Percentiles rank a stretch among this genome's conserved stretches.
Evolutionary conservation across 2,797 vertebrate species (phyloP).

Genomic region (Eremophila alpestris): DNA sequence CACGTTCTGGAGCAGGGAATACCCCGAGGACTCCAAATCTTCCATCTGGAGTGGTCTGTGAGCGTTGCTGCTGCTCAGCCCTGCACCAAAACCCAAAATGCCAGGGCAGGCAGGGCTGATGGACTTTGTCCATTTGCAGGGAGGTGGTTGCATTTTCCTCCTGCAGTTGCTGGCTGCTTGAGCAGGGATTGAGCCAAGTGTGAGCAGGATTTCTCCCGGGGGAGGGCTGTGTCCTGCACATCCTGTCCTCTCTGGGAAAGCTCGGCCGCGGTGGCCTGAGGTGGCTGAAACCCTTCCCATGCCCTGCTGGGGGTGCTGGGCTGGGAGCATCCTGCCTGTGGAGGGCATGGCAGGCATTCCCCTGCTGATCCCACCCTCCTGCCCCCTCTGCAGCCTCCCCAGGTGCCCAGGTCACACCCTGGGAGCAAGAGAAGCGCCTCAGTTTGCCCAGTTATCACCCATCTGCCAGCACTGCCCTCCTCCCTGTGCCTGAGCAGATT

Average conservation of each 20-base stretch:
- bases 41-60: rapidly evolving
- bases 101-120: neutral
- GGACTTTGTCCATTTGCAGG: neutral
- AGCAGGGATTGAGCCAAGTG: neutral
- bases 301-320: neutral
- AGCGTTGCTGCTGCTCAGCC: neutral
- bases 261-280: neutral
- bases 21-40: rapidly evolving
- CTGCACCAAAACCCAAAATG: neutral
- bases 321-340: neutral
- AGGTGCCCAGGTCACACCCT: neutral
- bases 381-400: neutral
- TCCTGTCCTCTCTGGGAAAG: neutral
- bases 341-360: neutral
- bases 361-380: neutral
- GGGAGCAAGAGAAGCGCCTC: neutral
- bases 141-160: neutral
- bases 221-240: neutral
- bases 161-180: neutral
- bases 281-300: neutral
- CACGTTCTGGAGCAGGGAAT: neutral
- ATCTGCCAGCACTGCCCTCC: neutral
- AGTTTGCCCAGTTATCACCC: neutral
- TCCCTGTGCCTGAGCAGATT: neutral
- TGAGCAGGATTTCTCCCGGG: neutral